Percentiles rank a stretch among this genome's conserved stretches.
Evolutionary conservation across 2,888 invertebrate genomes (phyloP).

Genomic region (Pomacea canaliculata): DNA sequence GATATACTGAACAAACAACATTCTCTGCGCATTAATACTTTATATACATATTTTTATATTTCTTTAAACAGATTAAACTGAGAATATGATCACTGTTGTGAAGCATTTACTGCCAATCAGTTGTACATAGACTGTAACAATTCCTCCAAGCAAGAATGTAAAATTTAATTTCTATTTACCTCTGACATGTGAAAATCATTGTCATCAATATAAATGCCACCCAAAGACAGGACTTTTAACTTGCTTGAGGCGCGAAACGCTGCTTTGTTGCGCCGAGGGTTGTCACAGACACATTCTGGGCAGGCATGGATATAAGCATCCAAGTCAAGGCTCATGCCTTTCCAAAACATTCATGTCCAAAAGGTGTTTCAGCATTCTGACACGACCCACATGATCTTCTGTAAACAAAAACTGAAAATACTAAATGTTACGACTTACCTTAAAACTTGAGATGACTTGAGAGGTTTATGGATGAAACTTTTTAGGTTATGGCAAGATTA

Average conservation of each 20-base stretch:
- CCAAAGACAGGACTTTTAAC: slow-evolving; percentile 1
- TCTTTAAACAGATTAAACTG: too few species aligned
- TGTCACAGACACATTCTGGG: slow-evolving; percentile 34
- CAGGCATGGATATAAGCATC: slow-evolving; percentile 50
- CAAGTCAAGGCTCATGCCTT: slow-evolving; percentile 48
- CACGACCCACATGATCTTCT: slow-evolving; percentile 40
- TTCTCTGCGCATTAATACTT: too few species aligned
- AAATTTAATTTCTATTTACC: slow-evolving; percentile 1
- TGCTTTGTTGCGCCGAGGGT: slow-evolving; percentile 18
- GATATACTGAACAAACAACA: too few species aligned
- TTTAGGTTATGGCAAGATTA: too few species aligned
- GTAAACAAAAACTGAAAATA: not conserved
- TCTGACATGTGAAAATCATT: slow-evolving; percentile 21
- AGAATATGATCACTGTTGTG: too few species aligned
- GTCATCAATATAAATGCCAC: not conserved
- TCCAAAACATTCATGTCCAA: slow-evolving; percentile 46
- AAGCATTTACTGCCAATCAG: too few species aligned
- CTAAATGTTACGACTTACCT: not conserved
- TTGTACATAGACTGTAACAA: too few species aligned
- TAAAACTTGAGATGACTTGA: too few species aligned
- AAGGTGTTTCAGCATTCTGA: slow-evolving; percentile 36
- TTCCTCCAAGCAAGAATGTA: too few species aligned
- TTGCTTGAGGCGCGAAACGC: slow-evolving; percentile 9
- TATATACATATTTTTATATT: too few species aligned
- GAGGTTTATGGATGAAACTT: too few species aligned